phyloP scores from a whole-genome alignment of 1,140 invertebrate species.

The Heliothis virescens region DNA sequence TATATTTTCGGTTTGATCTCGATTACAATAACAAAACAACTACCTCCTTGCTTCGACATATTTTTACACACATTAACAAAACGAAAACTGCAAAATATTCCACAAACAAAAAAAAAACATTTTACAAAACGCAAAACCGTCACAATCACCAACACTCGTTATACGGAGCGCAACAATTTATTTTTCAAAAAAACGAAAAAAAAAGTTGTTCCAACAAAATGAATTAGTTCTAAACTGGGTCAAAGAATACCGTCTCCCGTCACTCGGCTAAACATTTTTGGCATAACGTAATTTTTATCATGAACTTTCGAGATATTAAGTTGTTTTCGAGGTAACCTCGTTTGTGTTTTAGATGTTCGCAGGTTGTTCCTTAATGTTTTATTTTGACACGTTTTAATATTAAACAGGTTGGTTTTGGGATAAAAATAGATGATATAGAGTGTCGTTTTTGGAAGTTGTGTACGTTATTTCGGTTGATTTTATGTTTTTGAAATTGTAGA shows the following conservation, averaged over 20 bases:
- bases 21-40: too few relatives aligned
- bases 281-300: slow-evolving; percentile 49
- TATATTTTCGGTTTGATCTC: too few relatives aligned
- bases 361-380: slow-evolving; percentile 17
- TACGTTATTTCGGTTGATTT: neutral
- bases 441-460: neutral
- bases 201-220: slow-evolving; percentile 39
- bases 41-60: too few relatives aligned
- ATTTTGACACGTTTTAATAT: slow-evolving; percentile 3
- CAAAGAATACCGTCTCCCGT: slow-evolving; percentile 46
- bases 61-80: too few relatives aligned
- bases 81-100: neutral
- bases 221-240: slow-evolving; percentile 71
- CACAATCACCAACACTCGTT: neutral
- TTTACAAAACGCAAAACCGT: neutral
- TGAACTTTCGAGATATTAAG: slow-evolving; percentile 46
- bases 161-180: slow-evolving; percentile 2
- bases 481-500: neutral
- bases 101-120: neutral
- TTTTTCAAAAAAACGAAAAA: slow-evolving; percentile 13
- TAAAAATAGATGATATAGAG: too few relatives aligned
- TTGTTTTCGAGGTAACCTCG: slow-evolving; percentile 43
- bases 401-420: neutral
- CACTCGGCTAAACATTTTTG: slow-evolving; percentile 41
- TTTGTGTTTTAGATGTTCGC: slow-evolving; percentile 24